Conservation (phyloP, 2,113 vertebrate species). For the Oreochromis niloticus region DNA sequence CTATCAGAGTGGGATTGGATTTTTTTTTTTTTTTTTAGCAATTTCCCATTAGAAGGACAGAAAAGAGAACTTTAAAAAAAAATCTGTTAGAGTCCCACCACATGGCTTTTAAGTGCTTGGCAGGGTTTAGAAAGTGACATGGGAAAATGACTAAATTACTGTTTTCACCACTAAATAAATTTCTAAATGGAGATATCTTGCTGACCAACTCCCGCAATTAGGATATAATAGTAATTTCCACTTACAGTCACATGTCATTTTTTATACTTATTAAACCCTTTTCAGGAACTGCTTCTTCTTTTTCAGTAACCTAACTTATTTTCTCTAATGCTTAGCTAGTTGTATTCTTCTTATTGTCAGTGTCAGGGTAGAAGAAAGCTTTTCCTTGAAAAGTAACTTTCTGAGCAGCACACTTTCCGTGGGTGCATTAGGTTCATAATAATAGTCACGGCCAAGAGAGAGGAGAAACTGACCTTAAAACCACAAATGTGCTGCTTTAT, state of each 20-base stretch:
- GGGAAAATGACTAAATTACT: conserved; percentile 64
- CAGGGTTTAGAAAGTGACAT: conserved; percentile 55
- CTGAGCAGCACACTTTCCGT: background rate
- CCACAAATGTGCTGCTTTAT: background rate
- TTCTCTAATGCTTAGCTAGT: background rate
- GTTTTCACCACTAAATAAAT: conserved; percentile 57
- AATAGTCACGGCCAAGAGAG: background rate
- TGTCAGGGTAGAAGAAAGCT: background rate
- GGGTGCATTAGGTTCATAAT: conserved; percentile 7
- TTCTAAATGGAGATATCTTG: conserved; percentile 38
- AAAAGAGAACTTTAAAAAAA: conserved; percentile 61
- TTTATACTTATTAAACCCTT: background rate
- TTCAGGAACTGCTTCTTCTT: background rate
- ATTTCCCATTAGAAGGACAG: conserved; percentile 65
- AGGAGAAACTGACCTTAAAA: background rate
- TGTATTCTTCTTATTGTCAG: background rate
- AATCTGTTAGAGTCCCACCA: conserved; percentile 64
- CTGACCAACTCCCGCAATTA: conserved; percentile 23
- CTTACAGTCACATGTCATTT: background rate
- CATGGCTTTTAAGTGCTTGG: conserved; percentile 62
- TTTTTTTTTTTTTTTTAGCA: conserved; percentile 26
- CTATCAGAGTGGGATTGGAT: conserved; percentile 43
- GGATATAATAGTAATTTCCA: conserved; percentile 34
- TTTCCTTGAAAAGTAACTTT: background rate
- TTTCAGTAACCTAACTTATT: background rate